Evolutionary conservation across 2,888 invertebrate genomes (phyloP).

Genomic region (Omphaloscelis lunosa): DNA sequence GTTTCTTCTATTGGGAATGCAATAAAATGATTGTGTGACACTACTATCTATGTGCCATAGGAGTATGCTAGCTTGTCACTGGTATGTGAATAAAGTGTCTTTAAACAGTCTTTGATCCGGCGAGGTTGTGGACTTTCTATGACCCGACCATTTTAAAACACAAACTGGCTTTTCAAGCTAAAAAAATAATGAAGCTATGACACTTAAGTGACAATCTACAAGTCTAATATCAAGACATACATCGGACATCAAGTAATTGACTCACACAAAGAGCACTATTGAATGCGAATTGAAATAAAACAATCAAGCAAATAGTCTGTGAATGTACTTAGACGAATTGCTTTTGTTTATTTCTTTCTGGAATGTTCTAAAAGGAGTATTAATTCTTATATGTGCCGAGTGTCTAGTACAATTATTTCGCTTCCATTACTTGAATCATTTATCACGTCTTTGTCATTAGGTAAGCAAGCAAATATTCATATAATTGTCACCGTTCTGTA

Average conservation of each 20-base stretch:
- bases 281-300: constrained; percentile 64
- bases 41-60: no score
- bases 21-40: neutral
- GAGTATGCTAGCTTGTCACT: neutral
- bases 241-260: constrained; percentile 64
- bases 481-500: constrained; percentile 2
- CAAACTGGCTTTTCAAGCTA: constrained; percentile 28
- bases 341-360: constrained; percentile 35
- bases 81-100: no score
- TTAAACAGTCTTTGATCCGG: neutral
- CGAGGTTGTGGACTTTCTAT: constrained; percentile 34
- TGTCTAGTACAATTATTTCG: constrained; percentile 8
- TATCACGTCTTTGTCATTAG: constrained; percentile 33
- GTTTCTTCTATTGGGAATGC: neutral
- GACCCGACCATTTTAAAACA: constrained; percentile 46
- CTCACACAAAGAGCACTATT: constrained; percentile 46
- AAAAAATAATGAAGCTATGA: constrained; percentile 52
- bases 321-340: constrained; percentile 43
- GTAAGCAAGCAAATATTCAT: constrained; percentile 31
- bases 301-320: constrained; percentile 62
- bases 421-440: constrained; percentile 14
- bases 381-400: neutral
- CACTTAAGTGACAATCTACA: constrained; percentile 30
- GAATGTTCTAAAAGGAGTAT: constrained; percentile 32
- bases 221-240: constrained; percentile 55